These are phyloP conservation scores for Drosophila mercatorum DNA, from an alignment of 2,888 invertebrate genomes.

Conservation along the genomic window DNA sequence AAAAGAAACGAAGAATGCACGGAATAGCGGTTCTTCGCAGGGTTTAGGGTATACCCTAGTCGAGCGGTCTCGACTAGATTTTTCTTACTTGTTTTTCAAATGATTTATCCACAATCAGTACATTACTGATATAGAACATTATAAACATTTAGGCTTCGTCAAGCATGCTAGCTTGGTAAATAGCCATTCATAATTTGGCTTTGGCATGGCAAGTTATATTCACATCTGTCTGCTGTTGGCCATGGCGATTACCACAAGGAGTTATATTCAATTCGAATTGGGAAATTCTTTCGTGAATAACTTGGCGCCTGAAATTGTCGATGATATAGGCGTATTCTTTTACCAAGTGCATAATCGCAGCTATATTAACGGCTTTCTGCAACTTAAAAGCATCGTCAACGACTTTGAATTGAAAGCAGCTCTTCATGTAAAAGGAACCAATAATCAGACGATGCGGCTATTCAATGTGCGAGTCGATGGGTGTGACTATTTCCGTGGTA, in stretches of 20 bases:
- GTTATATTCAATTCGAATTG: too few relatives aligned
- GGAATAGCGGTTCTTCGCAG: too few relatives aligned
- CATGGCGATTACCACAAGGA: not conserved
- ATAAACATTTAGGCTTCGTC: not conserved
- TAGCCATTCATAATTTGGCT: not conserved
- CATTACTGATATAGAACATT: not conserved
- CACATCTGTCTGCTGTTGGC: not conserved
- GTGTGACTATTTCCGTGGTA: too few relatives aligned
- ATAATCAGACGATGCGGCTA: too few relatives aligned
- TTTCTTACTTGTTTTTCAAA: not conserved
- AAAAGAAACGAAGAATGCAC: too few relatives aligned
- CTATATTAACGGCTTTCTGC: not conserved
- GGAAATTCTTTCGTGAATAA: too few relatives aligned
- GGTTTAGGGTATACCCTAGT: too few relatives aligned
- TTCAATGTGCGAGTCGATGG: too few relatives aligned
- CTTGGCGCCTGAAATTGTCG: not conserved
- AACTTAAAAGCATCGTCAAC: not conserved
- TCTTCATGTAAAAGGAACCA: not conserved
- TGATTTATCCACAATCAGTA: constrained; percentile 7
- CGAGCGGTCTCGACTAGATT: too few relatives aligned
- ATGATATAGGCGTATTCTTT: not conserved
- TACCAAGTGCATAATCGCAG: not conserved
- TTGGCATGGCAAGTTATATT: not conserved
- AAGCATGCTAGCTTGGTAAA: not conserved
- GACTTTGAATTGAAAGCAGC: not conserved